Evolutionary conservation across 2,797 vertebrate species (phyloP), one percentile per base, ranked within the genome.

Genomic region (Enteromius treurensis): DNA sequence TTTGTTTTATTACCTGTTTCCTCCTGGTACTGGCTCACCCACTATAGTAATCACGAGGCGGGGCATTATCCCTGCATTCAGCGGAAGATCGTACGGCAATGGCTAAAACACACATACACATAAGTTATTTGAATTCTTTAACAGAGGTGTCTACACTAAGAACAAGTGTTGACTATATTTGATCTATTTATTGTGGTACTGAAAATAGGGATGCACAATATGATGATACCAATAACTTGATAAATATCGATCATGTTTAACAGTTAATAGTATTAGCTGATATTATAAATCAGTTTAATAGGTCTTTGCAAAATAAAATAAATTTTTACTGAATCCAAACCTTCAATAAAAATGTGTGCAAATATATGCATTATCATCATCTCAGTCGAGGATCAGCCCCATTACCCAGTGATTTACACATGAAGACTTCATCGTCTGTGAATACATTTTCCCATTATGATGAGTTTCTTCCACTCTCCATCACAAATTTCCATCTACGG

Each of bases 11-110:
- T 91, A 95, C 95, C 94, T 91, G 80, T 94, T 86, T 77, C 84
- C 94, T 32, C 94, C 93, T 4, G 91, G 89, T 69, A 93, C 9
- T 0, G 93, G 91, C 84, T 95, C 94, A 40, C 91, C 95, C 1
- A 91, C 77, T 87, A 99, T 90, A 10, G 95, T 98, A 87, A 99
- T 93, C 87, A 98, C 76, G 90, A 97, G 90, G 55, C 89, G 91
- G 5, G 97, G 96, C 91, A 93, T 32, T 1, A 97, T 87, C 84
- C 98, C 98, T 11, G 93, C 86, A n/a, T 95, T 93, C 67, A 98
- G 93, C 2, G 93, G 91, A 47, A 97, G 88, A 6, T 97, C 93
- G 3, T 94, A 94, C 0, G 98, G 97, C 71, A 98, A 88, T 82
- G 91, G 93, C 97, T 99, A 91, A 5, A 92, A 91, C 58, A 53